Evolutionary conservation across 2,113 vertebrate species (phyloP), one percentile per base, ranked within the genome.

Genomic region (Alethe diademata): DNA sequence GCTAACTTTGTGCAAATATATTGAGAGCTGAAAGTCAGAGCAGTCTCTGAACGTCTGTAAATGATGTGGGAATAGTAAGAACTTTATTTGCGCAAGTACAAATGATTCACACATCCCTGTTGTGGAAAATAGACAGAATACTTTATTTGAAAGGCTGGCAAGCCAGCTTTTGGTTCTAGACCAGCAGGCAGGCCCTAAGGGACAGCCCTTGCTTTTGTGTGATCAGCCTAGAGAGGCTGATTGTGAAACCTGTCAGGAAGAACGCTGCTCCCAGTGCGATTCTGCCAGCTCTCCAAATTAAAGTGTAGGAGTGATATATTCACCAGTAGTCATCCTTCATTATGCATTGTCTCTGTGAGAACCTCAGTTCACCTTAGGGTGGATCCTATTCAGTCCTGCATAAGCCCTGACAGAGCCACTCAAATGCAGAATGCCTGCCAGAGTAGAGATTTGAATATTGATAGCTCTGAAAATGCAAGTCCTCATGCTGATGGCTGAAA

Each of bases 221-320:
- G 78, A 95, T 91, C 93, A 90, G 58, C 43, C 78, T 73, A 40
- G 38, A 91, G 74, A 62, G 31, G 51, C 71, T 64, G 78, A 90
- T 31, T 62, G 85, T 66, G 94, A 96, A 95, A 96, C 42, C 93
- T 96, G 89, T 92, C 96, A 95, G 84, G 58, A 85, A 88, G 87
- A 92, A 69, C 81, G 33, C 70, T 54, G 70, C 36, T 90, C 50
- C 76, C 74, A 64, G 38, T 2, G 20, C 4, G 1, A 88, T 83
- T 70, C 74, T 90, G 78, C 74, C 87, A 72, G 90, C 71, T 86
- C 93, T 91, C 90, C 87, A 92, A 91, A 97, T 88, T 80, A 58
- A 75, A 92, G 71, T 53, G 54, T 73, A 78, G 93, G 78, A 95
- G 88, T 80, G 85, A 93, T 80, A 70, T 25, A 93, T 96, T 86